Evolutionary conservation across 64 coral and sea anemone species (phyloP), one percentile per base, ranked within the genome.

Genomic region (Actinia equina): DNA sequence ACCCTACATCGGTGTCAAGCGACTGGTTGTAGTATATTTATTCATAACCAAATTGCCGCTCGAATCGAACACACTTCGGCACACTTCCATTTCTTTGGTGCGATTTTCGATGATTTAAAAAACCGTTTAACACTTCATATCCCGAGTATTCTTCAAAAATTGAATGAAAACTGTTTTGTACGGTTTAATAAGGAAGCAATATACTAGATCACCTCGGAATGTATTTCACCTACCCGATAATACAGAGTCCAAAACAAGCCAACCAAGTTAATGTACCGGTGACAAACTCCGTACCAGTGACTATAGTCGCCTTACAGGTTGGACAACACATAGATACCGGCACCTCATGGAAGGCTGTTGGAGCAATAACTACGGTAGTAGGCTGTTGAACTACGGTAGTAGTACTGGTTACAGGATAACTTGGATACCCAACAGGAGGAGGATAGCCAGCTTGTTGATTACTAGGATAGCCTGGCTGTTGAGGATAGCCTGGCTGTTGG

Each of bases 261-360:
- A 99, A 91, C 97, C 97, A 99, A 27, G 93, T 95, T 77, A 99
- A 56, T 1, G 93, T 93, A 4, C 97, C 97, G 15, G 97, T 88
- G 7, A 90, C 86, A 63, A 86, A 95, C 14, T 83, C 89, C 3
- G 91, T 95, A 22, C 80, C 88, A 17, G 97, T 95, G 22, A 95
- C 91, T 18, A 99, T 86, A 26, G 74, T 92, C 7, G 88, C 88
- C 51, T 88, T 83, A 76, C 97, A 99, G 6, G 52, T 93, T 7
- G 88, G 87, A 25, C 97, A 99, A 65, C 84, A 78, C 88, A 93
- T 90, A 7, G 89, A 84, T n/a, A 93, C 97, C 42, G 97, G 97
- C 2, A 64, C n/a, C 27, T 99, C 97, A 6, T 81, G 64, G 52
- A 91, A 99, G 27, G 77, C 61, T 25, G 91, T 59, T 3, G 45